A percentile compares a stretch with the other conserved stretches of the same genome.
These are phyloP conservation scores for Scalopus aquaticus DNA, from an alignment of 2,113 vertebrate genomes.

Conservation along the genomic window DNA sequence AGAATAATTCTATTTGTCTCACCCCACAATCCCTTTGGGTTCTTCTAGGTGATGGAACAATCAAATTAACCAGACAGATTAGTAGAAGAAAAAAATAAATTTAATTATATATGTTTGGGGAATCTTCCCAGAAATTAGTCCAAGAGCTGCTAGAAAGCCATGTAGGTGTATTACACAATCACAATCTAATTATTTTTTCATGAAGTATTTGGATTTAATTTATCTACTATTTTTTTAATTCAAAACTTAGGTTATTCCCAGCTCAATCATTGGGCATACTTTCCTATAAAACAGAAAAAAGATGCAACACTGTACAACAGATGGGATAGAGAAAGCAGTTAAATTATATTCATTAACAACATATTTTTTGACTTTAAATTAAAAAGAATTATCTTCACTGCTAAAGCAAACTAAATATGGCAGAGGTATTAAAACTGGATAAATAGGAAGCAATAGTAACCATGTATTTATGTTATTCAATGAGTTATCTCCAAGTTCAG, in stretches of 20 bases:
- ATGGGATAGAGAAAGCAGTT: neutral
- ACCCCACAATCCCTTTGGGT: no score
- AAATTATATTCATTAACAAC: neutral
- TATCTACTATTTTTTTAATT: conserved; percentile 38
- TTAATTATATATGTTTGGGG: no score
- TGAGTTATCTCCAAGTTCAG: neutral
- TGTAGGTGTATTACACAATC: neutral
- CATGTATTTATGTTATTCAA: neutral
- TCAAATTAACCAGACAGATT: no score
- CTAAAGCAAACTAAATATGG: neutral
- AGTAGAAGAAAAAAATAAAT: no score
- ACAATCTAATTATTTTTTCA: neutral
- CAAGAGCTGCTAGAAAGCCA: neutral
- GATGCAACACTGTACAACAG: neutral
- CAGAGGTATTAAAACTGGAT: neutral
- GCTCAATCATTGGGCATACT: neutral
- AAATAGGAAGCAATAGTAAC: neutral
- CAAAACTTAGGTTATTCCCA: neutral
- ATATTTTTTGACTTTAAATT: neutral
- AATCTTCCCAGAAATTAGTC: neutral
- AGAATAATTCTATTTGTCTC: no score
- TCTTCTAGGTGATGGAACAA: no score
- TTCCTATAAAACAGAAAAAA: neutral
- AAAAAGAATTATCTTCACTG: neutral
- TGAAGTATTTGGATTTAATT: neutral